Evolutionary conservation across 2,113 vertebrate species (phyloP).

Genomic region (Alectura lathami): DNA sequence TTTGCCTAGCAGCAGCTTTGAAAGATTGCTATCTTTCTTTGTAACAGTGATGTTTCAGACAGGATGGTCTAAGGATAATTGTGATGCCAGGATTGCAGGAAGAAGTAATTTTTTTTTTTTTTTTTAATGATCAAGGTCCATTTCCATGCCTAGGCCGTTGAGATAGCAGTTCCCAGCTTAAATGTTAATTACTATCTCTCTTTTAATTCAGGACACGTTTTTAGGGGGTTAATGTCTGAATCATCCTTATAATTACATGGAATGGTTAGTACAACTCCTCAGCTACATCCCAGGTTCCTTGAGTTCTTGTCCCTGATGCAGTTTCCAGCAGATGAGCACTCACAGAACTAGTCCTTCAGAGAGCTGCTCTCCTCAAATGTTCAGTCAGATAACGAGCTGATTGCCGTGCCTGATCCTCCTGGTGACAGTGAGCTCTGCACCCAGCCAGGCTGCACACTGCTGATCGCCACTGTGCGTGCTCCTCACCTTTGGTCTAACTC

Average conservation of each 20-base stretch:
- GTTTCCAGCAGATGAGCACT: constrained; percentile 24
- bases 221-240: neutral
- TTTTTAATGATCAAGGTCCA: constrained; percentile 9
- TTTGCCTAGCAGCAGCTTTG: constrained; percentile 28
- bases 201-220: constrained; percentile 27
- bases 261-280: neutral
- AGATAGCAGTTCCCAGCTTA: neutral
- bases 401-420: neutral
- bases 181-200: constrained; percentile 43
- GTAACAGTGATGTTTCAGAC: neutral
- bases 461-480: neutral
- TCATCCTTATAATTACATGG: constrained; percentile 33
- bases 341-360: constrained; percentile 20
- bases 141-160: neutral
- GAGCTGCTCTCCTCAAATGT: neutral
- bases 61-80: neutral
- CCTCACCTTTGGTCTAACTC: neutral
- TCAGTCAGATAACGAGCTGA: constrained; percentile 4
- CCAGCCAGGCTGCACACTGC: neutral
- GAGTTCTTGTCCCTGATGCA: neutral
- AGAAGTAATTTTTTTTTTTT: neutral
- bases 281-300: neutral
- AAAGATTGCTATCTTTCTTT: constrained; percentile 19
- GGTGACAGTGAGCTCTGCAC: accelerated
- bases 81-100: neutral